Base-by-base conservation (phyloP, 2,797 vertebrate species). In the Spea hammondii region DNA sequence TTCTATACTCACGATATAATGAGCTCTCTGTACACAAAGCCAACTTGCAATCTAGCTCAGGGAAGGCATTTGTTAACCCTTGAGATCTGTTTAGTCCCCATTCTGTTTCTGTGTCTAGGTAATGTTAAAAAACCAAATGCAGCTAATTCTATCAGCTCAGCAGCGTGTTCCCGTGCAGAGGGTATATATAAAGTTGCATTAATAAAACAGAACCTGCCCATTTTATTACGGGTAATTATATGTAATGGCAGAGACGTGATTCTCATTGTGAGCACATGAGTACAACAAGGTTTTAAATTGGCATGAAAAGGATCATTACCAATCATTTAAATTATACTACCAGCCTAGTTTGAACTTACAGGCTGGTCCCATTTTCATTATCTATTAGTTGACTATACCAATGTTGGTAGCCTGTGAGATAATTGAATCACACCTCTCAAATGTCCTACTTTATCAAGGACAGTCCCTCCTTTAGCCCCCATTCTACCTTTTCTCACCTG, bases 161-260 rank as follows among this genome's bases (percentile, higher is more conserved):
- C 79, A 47, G 64, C 59, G 47, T 81, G 53, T 50, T 46, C 49
- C 64, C 49, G 78, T 69, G 57, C 64, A 12, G 46, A 8, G 70
- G 48, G 17, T 46, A 64, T 32, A 62, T 77, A 77, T 68, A 81
- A 67, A 59, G 79, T 72, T 62, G 74, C 54, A 81, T 73, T 77
- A 77, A 81, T 81, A 81, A 77, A 81, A 68, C 54, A 77, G 74
- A 77, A 62, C 64, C 79, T 72, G 69, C 79, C 74, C 54, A 55
- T 50, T 81, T 77, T 81, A 81, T 72, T 59, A 65, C 79, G 44
- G 54, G 79, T 73, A 62, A 67, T 77, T 81, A 77, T 73, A 81
- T 69, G 55, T 77, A 77, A 77, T 77, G 79, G 79, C 55, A 13
- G 69, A 76, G 69, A 81, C 65, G 79, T 81, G 74, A 60, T 76